Evolutionary conservation across 2,797 vertebrate species (phyloP).

Genomic region (Menidia menidia): DNA sequence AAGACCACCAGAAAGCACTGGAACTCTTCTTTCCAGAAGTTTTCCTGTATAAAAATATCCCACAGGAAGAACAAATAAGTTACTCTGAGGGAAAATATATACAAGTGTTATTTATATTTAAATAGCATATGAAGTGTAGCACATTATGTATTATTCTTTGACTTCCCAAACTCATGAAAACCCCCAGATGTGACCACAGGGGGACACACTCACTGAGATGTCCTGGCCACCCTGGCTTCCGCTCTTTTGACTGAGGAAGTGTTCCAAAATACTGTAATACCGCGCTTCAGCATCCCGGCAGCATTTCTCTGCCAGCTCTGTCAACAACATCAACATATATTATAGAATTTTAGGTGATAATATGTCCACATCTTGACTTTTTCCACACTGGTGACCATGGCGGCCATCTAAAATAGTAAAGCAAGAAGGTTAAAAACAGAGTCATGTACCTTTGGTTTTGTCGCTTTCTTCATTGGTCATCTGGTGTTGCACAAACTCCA

Average conservation of each 20-base stretch:
- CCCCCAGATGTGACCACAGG: constrained; percentile 44
- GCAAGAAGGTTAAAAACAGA: background rate
- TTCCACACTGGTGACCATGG: background rate
- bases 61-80: background rate
- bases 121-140: background rate
- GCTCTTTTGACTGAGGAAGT: constrained; percentile 73
- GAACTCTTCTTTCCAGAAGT: constrained; percentile 87
- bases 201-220: constrained; percentile 85
- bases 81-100: background rate
- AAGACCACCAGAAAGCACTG: constrained; percentile 89
- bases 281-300: constrained; percentile 84
- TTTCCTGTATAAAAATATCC: constrained; percentile 68
- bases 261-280: constrained; percentile 88
- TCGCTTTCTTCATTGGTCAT: constrained; percentile 70
- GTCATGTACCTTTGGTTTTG: constrained; percentile 78
- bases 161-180: background rate
- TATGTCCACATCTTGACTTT: constrained; percentile 3
- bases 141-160: background rate
- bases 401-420: background rate
- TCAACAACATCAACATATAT: constrained; percentile 25
- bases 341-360: background rate
- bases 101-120: background rate
- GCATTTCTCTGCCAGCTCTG: constrained; percentile 86
- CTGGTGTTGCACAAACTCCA: constrained; percentile 83
- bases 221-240: constrained; percentile 80